A percentile compares a stretch with the other conserved stretches of the same genome.
Evolutionary conservation across 2,888 invertebrate species (phyloP).

Genomic region (Operophtera brumata): DNA sequence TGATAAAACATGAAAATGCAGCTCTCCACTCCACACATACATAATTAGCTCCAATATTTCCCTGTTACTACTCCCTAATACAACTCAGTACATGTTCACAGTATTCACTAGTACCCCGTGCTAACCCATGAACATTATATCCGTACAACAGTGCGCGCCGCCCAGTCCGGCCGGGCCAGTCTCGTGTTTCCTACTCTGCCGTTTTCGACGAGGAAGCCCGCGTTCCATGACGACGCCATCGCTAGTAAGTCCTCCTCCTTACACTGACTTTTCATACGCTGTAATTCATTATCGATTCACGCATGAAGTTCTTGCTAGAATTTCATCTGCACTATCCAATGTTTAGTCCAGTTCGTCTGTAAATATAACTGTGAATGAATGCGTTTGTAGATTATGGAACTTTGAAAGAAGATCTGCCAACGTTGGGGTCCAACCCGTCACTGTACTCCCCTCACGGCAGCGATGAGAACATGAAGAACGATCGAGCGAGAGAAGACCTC

Average conservation of each 20-base stretch:
- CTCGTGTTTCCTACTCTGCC: constrained; percentile 88
- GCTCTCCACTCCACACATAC: no score
- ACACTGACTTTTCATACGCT: background rate
- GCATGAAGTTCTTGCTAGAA: background rate
- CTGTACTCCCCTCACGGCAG: constrained; percentile 77
- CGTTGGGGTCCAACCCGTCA: constrained; percentile 85
- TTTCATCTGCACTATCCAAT: background rate
- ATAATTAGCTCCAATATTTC: background rate
- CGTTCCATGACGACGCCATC: constrained; percentile 77
- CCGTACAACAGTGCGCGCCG: constrained; percentile 69
- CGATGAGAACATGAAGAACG: constrained; percentile 74
- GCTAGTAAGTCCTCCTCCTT: constrained; percentile 61
- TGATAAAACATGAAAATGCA: no score
- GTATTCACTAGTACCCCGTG: constrained; percentile 2
- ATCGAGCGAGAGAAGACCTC: constrained; percentile 89
- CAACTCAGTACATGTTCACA: background rate
- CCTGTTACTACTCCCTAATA: background rate
- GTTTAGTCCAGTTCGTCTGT: background rate
- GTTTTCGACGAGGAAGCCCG: constrained; percentile 78
- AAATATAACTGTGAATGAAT: constrained; percentile 5
- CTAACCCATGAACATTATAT: constrained; percentile 2
- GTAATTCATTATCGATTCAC: no score
- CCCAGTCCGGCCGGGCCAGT: constrained; percentile 87
- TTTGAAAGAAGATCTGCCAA: constrained; percentile 83
- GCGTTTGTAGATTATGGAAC: constrained; percentile 84